Evolutionary conservation across 2,888 invertebrate species (phyloP).

Genomic region (Lingula anatina): DNA sequence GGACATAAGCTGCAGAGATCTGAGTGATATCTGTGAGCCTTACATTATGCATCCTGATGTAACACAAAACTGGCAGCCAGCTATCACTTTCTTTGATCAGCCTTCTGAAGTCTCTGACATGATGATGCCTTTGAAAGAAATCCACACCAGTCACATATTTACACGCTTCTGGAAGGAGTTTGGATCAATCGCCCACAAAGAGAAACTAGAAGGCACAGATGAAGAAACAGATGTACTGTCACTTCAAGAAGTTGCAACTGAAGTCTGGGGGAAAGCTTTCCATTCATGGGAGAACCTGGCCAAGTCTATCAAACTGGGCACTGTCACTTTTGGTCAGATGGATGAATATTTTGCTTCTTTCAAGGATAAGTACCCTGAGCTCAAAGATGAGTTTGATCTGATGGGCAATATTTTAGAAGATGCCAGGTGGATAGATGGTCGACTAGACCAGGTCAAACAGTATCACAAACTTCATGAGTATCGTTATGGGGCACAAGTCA

Average conservation of each 20-base stretch:
- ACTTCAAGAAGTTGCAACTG: slow-evolving; percentile 4
- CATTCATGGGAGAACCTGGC: slow-evolving; percentile 5
- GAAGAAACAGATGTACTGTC: too few species aligned
- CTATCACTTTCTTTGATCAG: not conserved
- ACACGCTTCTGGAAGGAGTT: slow-evolving; percentile 1
- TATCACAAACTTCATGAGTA: slow-evolving; percentile 12
- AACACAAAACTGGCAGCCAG: not conserved
- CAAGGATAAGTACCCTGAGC: not conserved
- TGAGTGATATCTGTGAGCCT: not conserved
- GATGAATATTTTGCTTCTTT: slow-evolving; percentile 7
- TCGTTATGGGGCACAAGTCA: slow-evolving; percentile 14
- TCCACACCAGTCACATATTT: slow-evolving; percentile 1
- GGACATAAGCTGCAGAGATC: not conserved
- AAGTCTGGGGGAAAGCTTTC: slow-evolving; percentile 2
- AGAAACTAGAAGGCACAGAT: not conserved
- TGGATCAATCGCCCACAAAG: not conserved
- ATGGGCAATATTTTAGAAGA: not conserved
- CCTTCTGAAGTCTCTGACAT: not conserved
- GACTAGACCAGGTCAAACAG: slow-evolving; percentile 15
- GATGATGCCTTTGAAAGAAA: slow-evolving; percentile 2
- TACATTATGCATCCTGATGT: not conserved
- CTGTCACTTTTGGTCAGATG: slow-evolving; percentile 3
- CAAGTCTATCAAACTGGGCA: slow-evolving; percentile 4
- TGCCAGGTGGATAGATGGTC: slow-evolving; percentile 6
- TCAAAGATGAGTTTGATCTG: slow-evolving; percentile 5